Conservation (phyloP, 1,140 invertebrate species). For the Eumaeus atala region DNA sequence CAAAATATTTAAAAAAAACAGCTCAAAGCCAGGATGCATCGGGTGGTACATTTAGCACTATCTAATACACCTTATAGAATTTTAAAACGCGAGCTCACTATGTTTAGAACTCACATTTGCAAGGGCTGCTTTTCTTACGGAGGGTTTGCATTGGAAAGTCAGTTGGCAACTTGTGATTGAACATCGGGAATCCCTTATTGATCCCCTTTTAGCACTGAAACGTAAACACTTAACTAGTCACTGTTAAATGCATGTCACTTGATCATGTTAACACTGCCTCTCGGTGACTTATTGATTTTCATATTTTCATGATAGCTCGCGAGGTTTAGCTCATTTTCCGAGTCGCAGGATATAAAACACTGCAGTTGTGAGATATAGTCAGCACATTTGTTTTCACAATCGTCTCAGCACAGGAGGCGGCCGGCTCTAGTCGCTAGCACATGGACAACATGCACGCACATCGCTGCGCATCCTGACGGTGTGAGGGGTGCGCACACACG, state of each 20-base stretch:
- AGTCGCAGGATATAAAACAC: too few species aligned
- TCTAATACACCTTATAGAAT: slow-evolving; percentile 52
- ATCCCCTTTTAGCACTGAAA: slow-evolving; percentile 50
- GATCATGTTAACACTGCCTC: slow-evolving; percentile 9
- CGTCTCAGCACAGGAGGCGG: slow-evolving; percentile 31
- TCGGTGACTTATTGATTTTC: slow-evolving; percentile 64
- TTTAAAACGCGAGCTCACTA: slow-evolving; percentile 40
- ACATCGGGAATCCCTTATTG: slow-evolving; percentile 54
- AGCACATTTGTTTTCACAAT: slow-evolving; percentile 40
- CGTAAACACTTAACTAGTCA: slow-evolving; percentile 33
- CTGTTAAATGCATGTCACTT: not conserved
- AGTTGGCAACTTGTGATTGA: slow-evolving; percentile 71
- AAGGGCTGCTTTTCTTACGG: slow-evolving; percentile 90
- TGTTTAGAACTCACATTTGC: slow-evolving; percentile 85
- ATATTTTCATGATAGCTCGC: slow-evolving; percentile 32
- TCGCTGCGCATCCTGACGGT: slow-evolving; percentile 32
- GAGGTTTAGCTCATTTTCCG: slow-evolving; percentile 10
- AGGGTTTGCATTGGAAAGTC: slow-evolving; percentile 87
- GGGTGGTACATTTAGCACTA: slow-evolving; percentile 52
- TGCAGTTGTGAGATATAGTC: too few species aligned
- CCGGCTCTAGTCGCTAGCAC: slow-evolving; percentile 42
- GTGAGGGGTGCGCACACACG: slow-evolving; percentile 46
- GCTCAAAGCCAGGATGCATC: slow-evolving; percentile 50
- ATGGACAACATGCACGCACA: slow-evolving; percentile 40
- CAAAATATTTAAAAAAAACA: slow-evolving; percentile 47